Percentiles rank a stretch among this genome's conserved stretches.
These are phyloP conservation scores for Fabriciana adippe DNA, from an alignment of 2,888 invertebrate species.

Conservation along the genomic window DNA sequence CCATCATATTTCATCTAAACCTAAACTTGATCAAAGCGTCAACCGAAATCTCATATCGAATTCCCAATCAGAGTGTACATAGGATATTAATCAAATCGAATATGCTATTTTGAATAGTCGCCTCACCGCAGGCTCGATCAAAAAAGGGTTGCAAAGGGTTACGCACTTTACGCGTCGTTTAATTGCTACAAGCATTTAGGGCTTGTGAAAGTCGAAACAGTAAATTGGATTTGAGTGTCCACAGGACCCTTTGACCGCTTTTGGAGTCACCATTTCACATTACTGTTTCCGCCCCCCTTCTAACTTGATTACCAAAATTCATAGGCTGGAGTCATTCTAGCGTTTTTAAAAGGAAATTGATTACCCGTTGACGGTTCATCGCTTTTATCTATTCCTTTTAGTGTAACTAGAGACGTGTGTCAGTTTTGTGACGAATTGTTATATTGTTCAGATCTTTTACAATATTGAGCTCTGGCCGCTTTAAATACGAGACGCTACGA, in stretches of 20 bases:
- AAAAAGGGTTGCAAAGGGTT: slow-evolving; percentile 58
- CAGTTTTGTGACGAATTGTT: too few species aligned
- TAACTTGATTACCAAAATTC: slow-evolving; percentile 76
- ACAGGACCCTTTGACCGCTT: slow-evolving; percentile 68
- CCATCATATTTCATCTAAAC: slow-evolving; percentile 10
- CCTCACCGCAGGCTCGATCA: slow-evolving; percentile 45
- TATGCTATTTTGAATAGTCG: slow-evolving; percentile 36
- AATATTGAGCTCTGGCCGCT: too few species aligned
- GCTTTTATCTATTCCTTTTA: slow-evolving; percentile 12
- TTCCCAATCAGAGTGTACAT: slow-evolving; percentile 18
- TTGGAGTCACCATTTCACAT: slow-evolving; percentile 71
- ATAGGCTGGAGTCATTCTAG: slow-evolving; percentile 43
- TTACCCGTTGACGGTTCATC: slow-evolving; percentile 16
- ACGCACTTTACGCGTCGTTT: slow-evolving; percentile 75
- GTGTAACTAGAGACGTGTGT: not conserved
- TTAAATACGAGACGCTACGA: too few species aligned
- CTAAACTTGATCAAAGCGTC: slow-evolving; percentile 12
- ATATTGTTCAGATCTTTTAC: too few species aligned
- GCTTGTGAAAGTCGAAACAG: slow-evolving; percentile 71
- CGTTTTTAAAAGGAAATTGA: slow-evolving; percentile 38
- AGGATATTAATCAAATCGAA: slow-evolving; percentile 39
- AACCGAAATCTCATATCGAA: slow-evolving; percentile 8
- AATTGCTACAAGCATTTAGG: slow-evolving; percentile 74
- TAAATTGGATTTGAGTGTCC: slow-evolving; percentile 76
- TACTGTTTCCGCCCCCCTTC: slow-evolving; percentile 58